These are phyloP conservation scores for Heliconius cydno DNA, from an alignment of 2,888 invertebrate genomes.

Conservation along the genomic window DNA sequence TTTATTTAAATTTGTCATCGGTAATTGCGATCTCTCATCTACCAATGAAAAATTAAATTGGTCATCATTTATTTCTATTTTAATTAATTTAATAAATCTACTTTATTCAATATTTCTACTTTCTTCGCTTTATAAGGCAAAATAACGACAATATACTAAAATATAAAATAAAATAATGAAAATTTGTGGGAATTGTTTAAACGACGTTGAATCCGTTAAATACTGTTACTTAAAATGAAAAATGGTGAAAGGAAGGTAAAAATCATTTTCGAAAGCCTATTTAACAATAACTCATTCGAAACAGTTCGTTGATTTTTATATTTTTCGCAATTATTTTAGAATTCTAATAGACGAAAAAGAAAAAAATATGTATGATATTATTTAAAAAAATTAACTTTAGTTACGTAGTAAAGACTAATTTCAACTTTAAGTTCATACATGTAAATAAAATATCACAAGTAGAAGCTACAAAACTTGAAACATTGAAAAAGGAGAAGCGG, in stretches of 20 bases:
- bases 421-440: constrained; percentile 1
- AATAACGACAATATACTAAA: no score
- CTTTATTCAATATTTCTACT: no score
- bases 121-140: no score
- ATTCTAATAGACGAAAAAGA: no score
- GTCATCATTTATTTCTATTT: neutral
- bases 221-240: no score
- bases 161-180: no score
- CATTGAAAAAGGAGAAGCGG: neutral
- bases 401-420: constrained; percentile 9
- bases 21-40: neutral
- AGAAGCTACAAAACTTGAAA: neutral
- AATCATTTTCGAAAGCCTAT: neutral
- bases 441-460: neutral
- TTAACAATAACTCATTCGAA: neutral
- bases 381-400: neutral
- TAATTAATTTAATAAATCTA: neutral
- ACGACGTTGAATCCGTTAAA: no score
- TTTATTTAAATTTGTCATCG: neutral
- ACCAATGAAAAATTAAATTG: neutral
- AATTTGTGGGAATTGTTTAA: no score
- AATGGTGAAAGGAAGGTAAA: no score
- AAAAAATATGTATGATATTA: no score
- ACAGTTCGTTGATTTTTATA: neutral
- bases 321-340: no score